Conservation (phyloP, 2,888 invertebrate genomes). For the Lagria hirta region DNA sequence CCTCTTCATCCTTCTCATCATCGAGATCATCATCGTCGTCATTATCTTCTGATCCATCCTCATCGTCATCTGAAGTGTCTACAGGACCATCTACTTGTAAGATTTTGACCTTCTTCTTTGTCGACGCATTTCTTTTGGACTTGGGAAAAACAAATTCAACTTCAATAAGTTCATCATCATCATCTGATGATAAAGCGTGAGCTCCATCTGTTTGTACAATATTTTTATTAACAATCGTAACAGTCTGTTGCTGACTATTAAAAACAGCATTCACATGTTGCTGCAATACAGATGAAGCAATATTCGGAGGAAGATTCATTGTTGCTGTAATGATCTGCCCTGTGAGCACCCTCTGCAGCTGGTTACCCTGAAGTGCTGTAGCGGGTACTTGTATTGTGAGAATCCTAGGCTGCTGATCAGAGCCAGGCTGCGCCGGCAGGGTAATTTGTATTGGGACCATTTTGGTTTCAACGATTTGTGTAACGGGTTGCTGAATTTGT, state of each 20-base stretch:
- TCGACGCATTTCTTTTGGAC: too few species aligned
- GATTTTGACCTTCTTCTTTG: conserved; percentile 45
- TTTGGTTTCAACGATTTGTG: conserved; percentile 45
- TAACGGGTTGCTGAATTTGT: conserved; percentile 34
- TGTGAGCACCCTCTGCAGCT: conserved; percentile 71
- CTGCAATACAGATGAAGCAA: conserved; percentile 82
- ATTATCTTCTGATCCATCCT: conserved; percentile 68
- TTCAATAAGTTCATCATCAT: conserved; percentile 54
- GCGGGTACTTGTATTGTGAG: conserved; percentile 91
- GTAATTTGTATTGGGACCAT: conserved; percentile 72
- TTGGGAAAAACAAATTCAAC: conserved; percentile 51
- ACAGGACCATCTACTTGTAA: conserved; percentile 60
- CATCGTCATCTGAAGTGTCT: conserved; percentile 72
- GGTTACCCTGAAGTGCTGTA: conserved; percentile 69
- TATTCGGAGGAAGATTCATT: conserved; percentile 78
- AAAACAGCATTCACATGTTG: conserved; percentile 83
- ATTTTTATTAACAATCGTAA: conserved; percentile 43
- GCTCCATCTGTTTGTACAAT: conserved; percentile 43
- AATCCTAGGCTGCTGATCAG: conserved; percentile 65
- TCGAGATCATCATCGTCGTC: conserved; percentile 66
- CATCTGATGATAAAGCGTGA: conserved; percentile 47
- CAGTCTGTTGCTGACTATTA: conserved; percentile 37
- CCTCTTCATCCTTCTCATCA: conserved; percentile 64
- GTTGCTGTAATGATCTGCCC: conserved; percentile 89
- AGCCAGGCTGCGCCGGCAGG: conserved; percentile 76